These are phyloP conservation scores for Chaunax sp. DNA, from an alignment of 2,797 vertebrate genomes.

Conservation along the genomic window DNA sequence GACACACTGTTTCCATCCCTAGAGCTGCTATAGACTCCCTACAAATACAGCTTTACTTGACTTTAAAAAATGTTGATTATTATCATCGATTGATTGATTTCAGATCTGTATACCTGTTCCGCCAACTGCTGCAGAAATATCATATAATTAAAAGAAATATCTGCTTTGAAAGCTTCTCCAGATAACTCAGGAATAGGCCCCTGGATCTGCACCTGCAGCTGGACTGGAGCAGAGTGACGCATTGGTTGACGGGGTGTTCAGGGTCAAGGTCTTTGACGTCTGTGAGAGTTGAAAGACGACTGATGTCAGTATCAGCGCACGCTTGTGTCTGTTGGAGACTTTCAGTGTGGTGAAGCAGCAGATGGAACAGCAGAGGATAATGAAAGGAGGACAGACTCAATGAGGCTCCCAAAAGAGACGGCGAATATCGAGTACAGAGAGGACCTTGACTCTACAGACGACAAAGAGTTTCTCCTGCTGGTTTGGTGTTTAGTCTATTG, in stretches of 20 bases:
- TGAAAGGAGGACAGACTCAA: conserved; percentile 60
- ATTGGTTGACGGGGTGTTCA: conserved; percentile 17
- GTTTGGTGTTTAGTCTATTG: conserved; percentile 43
- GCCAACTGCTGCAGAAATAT: too few species aligned
- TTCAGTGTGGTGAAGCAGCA: conserved; percentile 62
- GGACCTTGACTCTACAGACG: conserved; percentile 61
- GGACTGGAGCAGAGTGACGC: conserved; percentile 28
- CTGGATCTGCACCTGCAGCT: conserved; percentile 40
- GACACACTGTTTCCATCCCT: too few species aligned
- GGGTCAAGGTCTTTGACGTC: conserved; percentile 41
- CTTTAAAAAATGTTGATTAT: too few species aligned
- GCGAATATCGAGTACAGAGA: conserved; percentile 49
- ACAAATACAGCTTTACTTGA: too few species aligned
- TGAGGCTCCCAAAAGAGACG: conserved; percentile 53
- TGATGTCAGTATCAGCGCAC: conserved; percentile 31
- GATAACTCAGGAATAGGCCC: neutral
- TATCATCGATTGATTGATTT: neutral
- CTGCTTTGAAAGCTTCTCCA: neutral
- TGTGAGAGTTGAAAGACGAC: conserved; percentile 38
- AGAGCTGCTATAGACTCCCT: too few species aligned
- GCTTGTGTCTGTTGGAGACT: conserved; percentile 51
- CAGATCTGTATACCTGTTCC: too few species aligned
- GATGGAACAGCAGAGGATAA: conserved; percentile 66
- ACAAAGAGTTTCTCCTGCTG: conserved; percentile 55
- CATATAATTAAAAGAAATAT: neutral